These are phyloP conservation scores for Lysandra coridon DNA, from an alignment of 2,888 invertebrate species.

Conservation along the genomic window DNA sequence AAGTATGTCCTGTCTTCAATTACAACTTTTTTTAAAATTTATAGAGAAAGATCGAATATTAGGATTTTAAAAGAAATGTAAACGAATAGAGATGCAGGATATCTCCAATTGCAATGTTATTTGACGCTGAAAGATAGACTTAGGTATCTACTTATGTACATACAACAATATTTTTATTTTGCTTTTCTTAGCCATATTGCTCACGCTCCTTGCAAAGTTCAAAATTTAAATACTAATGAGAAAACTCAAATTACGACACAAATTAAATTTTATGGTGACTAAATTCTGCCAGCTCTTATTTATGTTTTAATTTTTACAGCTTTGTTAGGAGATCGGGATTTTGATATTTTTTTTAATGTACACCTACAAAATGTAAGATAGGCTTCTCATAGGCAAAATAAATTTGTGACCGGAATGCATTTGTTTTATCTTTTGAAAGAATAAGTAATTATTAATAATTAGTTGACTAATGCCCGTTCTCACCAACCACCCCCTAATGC, in stretches of 20 bases:
- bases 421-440: neutral
- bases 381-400: neutral
- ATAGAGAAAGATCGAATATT: too few relatives aligned
- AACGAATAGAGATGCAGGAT: neutral
- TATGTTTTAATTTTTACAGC: neutral
- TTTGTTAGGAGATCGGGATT: neutral
- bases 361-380: neutral
- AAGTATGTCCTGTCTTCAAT: too few relatives aligned
- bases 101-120: neutral
- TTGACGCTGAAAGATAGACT: neutral
- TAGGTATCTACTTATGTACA: neutral
- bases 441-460: neutral
- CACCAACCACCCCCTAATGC: neutral
- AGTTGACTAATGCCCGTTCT: neutral
- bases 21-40: too few relatives aligned
- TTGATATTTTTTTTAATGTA: neutral
- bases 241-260: neutral
- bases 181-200: neutral
- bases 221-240: neutral
- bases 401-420: neutral
- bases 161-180: neutral
- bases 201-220: neutral
- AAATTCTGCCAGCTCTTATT: neutral
- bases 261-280: neutral
- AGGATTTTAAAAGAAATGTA: neutral